phyloP scores from a whole-genome alignment of 2,797 vertebrate species.

The Acestrorhynchus altus region DNA sequence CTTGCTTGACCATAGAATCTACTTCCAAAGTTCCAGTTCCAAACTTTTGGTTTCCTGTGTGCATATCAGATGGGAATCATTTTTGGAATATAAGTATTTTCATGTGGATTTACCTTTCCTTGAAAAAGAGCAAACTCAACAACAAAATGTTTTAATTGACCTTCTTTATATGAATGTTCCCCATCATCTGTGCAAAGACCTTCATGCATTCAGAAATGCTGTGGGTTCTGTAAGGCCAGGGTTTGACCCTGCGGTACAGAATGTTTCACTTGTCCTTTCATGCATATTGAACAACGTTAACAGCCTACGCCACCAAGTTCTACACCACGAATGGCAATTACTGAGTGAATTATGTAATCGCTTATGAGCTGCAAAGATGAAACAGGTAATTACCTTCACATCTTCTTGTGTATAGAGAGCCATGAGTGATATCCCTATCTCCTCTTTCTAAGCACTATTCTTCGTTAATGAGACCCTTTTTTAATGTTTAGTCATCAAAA shows the following conservation, averaged over 20 bases:
- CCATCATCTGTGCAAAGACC: background rate
- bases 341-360: constrained; percentile 47
- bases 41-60: too few species aligned
- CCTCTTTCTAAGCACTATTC: constrained; percentile 2
- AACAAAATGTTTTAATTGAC: too few species aligned
- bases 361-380: constrained; percentile 44
- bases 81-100: too few species aligned
- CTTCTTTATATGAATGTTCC: background rate
- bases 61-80: too few species aligned
- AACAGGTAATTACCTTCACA: constrained; percentile 47
- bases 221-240: constrained; percentile 4
- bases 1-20: too few species aligned
- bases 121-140: too few species aligned
- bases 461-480: constrained; percentile 23
- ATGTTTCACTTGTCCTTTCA: constrained; percentile 32
- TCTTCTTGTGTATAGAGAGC: constrained; percentile 26
- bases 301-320: constrained; percentile 30
- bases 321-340: constrained; percentile 55
- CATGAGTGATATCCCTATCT: constrained; percentile 20
- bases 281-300: constrained; percentile 51
- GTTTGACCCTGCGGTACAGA: constrained; percentile 42
- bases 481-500: constrained; percentile 19
- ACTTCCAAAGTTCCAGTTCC: too few species aligned
- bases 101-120: too few species aligned
- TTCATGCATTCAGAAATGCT: background rate